These are phyloP conservation scores for Venustoraphidia nigricollis DNA, from an alignment of 2,888 invertebrate genomes.

Conservation along the genomic window DNA sequence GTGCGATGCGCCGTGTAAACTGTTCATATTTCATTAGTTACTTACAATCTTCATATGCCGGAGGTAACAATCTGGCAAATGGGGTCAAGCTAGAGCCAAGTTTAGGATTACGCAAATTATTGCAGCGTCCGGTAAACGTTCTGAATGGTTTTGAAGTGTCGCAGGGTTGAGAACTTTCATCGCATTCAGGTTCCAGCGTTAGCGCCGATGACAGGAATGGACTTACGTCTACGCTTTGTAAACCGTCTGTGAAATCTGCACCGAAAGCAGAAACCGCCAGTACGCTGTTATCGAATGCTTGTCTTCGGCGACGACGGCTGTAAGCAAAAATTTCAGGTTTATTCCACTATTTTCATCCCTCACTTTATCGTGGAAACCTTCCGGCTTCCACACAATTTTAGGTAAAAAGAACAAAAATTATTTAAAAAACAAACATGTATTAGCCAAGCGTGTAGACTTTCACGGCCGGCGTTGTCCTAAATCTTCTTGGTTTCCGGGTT, in stretches of 20 bases:
- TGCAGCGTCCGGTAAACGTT: slow-evolving; percentile 71
- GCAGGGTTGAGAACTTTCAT: slow-evolving; percentile 52
- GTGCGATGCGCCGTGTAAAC: slow-evolving; percentile 1
- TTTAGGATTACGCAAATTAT: slow-evolving; percentile 68
- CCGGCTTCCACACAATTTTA: too few relatives aligned
- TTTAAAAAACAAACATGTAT: too few relatives aligned
- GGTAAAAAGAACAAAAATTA: too few relatives aligned
- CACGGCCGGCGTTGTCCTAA: too few relatives aligned
- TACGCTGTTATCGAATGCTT: slow-evolving; percentile 52
- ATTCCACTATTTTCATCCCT: too few relatives aligned
- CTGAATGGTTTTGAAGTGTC: slow-evolving; percentile 56
- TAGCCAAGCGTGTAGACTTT: too few relatives aligned
- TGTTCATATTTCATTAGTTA: slow-evolving; percentile 1
- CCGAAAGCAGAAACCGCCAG: slow-evolving; percentile 36
- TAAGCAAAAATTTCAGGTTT: slow-evolving; percentile 10
- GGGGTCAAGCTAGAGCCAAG: slow-evolving; percentile 74
- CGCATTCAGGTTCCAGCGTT: slow-evolving; percentile 53
- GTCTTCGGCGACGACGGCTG: slow-evolving; percentile 51
- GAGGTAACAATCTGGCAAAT: slow-evolving; percentile 69
- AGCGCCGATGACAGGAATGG: slow-evolving; percentile 49
- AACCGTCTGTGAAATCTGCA: slow-evolving; percentile 57
- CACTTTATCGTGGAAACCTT: too few relatives aligned
- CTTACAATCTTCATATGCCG: slow-evolving; percentile 75
- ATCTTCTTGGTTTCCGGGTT: too few relatives aligned
- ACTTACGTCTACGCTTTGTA: slow-evolving; percentile 65